phyloP scores from a whole-genome alignment of 92 coral and sea anemone species.

The Porites lobata region DNA sequence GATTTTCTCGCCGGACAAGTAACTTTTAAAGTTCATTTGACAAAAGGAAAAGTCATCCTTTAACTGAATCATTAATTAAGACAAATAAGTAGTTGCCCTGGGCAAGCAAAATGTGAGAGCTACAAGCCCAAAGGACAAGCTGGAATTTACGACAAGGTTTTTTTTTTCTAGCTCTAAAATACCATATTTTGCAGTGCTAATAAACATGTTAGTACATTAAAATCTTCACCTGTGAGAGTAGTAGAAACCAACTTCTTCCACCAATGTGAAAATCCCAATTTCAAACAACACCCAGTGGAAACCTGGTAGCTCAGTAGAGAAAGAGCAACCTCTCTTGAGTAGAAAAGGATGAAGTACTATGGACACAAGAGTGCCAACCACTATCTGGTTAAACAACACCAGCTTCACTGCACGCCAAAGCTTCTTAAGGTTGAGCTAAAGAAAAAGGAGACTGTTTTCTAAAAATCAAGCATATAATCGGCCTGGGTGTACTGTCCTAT shows the following conservation, averaged over 20 bases:
- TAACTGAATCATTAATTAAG: no score
- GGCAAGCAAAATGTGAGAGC: no score
- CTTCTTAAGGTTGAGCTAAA: slow-evolving; percentile 88
- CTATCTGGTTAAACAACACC: slow-evolving; percentile 91
- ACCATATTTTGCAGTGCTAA: background rate
- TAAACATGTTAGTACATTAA: no score
- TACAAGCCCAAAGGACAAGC: no score
- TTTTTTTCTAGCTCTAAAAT: background rate
- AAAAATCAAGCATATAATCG: background rate
- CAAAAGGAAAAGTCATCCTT: no score
- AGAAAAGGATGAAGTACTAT: slow-evolving; percentile 53
- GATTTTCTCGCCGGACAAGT: no score
- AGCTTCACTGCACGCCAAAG: slow-evolving; percentile 72
- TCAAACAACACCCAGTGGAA: slow-evolving; percentile 98
- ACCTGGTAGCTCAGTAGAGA: slow-evolving; percentile 82
- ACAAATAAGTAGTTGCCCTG: no score
- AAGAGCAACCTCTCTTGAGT: slow-evolving; percentile 84
- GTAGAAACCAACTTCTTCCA: slow-evolving; percentile 93
- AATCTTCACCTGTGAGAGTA: slow-evolving; percentile 92
- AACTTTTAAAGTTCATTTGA: no score
- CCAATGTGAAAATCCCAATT: slow-evolving; percentile 83
- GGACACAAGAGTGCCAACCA: slow-evolving; percentile 58
- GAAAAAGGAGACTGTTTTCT: background rate
- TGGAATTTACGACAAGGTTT: background rate
- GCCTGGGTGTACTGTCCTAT: no score